phyloP scores from a whole-genome alignment of 2,797 vertebrate species.

The Enteromius radiatus region DNA sequence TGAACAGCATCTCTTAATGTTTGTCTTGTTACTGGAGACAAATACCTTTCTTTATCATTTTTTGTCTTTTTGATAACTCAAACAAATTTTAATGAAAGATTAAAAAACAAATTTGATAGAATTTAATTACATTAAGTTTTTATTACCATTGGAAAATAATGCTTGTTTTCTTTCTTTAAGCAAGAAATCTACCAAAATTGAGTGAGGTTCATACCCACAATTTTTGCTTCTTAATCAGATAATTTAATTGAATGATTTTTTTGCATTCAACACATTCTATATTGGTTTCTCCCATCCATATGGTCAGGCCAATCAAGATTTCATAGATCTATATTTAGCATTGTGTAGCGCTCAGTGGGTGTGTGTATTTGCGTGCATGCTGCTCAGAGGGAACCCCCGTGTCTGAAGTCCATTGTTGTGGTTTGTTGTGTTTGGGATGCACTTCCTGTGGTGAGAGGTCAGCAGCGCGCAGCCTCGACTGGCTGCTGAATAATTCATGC shows the following conservation, averaged over 20 bases:
- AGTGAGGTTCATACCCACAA: background rate
- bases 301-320: constrained; percentile 35
- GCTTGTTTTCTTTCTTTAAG: background rate
- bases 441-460: constrained; percentile 88
- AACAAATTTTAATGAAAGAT: background rate
- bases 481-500: constrained; percentile 95
- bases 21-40: background rate
- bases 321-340: constrained; percentile 48
- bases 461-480: constrained; percentile 82
- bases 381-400: constrained; percentile 53
- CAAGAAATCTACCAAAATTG: background rate
- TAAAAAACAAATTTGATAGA: background rate
- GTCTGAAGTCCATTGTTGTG: constrained; percentile 64
- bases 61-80: background rate
- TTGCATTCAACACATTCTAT: background rate
- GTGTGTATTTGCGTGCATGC: constrained; percentile 28
- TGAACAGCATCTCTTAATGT: background rate
- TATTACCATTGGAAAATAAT: background rate
- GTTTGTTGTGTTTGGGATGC: constrained; percentile 67
- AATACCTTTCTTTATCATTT: background rate
- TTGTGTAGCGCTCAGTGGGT: constrained; percentile 28
- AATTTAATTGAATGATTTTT: background rate
- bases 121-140: background rate
- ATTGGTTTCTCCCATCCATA: constrained; percentile 24
- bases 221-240: background rate